Base-by-base conservation (phyloP, 2,797 vertebrate species). In the Hypotaenidia okinawae region DNA sequence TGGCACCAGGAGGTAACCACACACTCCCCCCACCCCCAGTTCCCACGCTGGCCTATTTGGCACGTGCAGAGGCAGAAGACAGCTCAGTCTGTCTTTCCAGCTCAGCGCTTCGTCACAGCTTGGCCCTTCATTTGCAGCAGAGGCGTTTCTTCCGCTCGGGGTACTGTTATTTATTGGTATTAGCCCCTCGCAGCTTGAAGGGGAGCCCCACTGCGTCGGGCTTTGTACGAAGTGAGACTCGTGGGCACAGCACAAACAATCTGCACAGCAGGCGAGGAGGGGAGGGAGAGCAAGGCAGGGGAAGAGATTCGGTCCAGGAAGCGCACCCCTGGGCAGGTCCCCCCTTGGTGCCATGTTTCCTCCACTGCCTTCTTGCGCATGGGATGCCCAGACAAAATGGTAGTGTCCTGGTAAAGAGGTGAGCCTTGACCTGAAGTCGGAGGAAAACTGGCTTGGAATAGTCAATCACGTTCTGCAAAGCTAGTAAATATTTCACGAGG, bases 401-500 rank as follows among this genome's bases (percentile, higher is more conserved):
- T 11, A 14, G 22, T 0, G 45, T 33, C 68, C 67, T n/a, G 79
- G 27, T 6, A 1, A 32, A 47, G 52, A 83, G 52, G 16, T 5
- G 64, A 89, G 57, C n/a, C 57, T 79, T 23, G 52, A 41, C 33
- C 54, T 18, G 9, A 54, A 68, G 54, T 9, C 72, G 64, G 78
- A 59, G 15, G 16, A 83, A 51, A 87, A 30, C 9, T 30, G 43
- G 23, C 52, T 32, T 35, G 49, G 62, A 84, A 22, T 51, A 81
- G 68, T 58, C 89, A 32, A n/a, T 86, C 89, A 57, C 4, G 24
- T 33, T 74, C 76, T 93, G 76, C 82, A 90, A 57, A 89, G 87
- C 87, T 72, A 61, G 92, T 64, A 86, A 95, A 86, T 84, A 66
- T 68, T 89, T 93, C 83, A 90, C 0, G 4, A 90, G 80, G 67